Evolutionary conservation across 2,888 invertebrate species (phyloP), one percentile per base, ranked within the genome.

Genomic region (Orgyia antiqua): DNA sequence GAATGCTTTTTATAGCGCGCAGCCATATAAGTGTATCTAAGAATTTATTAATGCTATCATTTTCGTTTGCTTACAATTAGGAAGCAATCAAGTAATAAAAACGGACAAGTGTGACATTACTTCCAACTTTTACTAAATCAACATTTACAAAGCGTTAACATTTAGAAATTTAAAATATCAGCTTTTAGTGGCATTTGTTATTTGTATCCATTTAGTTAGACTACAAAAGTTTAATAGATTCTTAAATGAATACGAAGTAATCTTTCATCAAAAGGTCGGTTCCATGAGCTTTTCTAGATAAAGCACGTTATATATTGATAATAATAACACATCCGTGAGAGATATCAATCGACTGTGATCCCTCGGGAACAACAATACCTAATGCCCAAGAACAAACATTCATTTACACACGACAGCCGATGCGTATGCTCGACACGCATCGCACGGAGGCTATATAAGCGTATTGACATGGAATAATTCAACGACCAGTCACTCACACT

Each of bases 351-450:
- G 60, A 42, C 50, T 48, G 58, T 62, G 51, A 51, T 68, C 69
- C 68, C 67, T 51, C 45, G 64, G 64, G 71, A 68, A 67, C 69
- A 64, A 71, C 70, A 73, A 76, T 65, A 15, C 4, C 6, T 4
- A 71, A 68, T 67, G 67, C 63, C 58, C 62, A 71, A 63, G 69
- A 73, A 70, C 73, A 76, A 77, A 78, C 72, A 76, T 68, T 69
- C 69, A 74, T 80, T 69, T 65, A 70, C 69, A 69, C 70, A 62
- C 59, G 58, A 58, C 67, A 59, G 50, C 43, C 63, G 59, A 67
- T 76, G 71, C 61, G 56, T 68, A 80, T 70, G 69, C 79, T 52
- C 61, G 60, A 61, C 83, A 82, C 82, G 83, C 76, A 73, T 72
- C 68, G 59, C 55, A 61, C 58, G 53, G 51, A 36, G 28, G 37